A percentile compares a stretch with the other conserved stretches of the same genome.
Conservation (phyloP, 2,113 vertebrate species). For the Ramphastos sulfuratus region DNA sequence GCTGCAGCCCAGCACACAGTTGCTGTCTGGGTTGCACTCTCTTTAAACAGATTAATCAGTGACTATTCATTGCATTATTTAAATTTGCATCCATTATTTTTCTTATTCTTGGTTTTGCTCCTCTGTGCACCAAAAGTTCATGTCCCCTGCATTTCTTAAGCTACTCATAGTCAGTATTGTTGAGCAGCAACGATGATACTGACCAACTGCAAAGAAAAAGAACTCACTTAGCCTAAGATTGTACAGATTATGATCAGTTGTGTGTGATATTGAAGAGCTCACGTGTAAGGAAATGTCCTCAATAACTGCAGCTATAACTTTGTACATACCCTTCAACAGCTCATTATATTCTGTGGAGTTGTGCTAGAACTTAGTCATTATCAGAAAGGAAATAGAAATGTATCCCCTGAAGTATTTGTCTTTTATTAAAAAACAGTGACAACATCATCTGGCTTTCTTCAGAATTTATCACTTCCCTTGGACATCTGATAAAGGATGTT, state of each 20-base stretch:
- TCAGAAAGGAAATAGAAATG: background rate
- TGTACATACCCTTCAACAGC: background rate
- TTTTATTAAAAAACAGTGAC: constrained; percentile 18
- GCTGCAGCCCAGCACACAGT: too few relatives aligned
- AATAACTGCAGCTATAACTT: background rate
- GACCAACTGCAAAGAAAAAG: background rate
- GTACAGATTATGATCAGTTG: background rate
- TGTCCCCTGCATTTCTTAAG: background rate
- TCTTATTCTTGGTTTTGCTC: too few relatives aligned
- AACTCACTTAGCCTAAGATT: background rate
- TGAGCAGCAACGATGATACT: background rate
- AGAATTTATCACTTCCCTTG: background rate
- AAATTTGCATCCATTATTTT: too few relatives aligned
- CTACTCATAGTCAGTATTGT: background rate
- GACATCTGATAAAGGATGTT: background rate
- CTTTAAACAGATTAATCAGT: too few relatives aligned
- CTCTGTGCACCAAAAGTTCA: background rate
- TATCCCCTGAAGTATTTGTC: background rate
- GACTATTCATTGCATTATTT: too few relatives aligned
- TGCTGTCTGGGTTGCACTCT: too few relatives aligned
- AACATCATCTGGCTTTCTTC: background rate
- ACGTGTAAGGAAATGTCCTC: background rate
- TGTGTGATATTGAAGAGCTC: background rate
- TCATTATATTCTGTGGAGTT: background rate
- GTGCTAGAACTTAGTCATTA: background rate